phyloP scores from a whole-genome alignment of 1,140 invertebrate genomes.

The Papilio glaucus region DNA sequence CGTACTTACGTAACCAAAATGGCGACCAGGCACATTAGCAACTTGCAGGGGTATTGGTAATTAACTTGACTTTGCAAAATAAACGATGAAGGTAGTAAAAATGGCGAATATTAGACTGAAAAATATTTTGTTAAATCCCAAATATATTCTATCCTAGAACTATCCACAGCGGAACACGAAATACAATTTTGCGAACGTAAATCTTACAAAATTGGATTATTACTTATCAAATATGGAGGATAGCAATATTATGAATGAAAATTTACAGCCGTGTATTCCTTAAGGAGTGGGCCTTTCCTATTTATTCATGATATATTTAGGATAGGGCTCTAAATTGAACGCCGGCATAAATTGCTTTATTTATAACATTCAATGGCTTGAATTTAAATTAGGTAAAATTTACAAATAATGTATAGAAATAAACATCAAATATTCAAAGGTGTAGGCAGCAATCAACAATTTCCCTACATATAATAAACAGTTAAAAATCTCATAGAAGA shows the following conservation, averaged over 20 bases:
- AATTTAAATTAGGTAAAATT: not conserved
- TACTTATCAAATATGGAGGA: constrained; percentile 12
- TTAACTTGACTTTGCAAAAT: too few relatives aligned
- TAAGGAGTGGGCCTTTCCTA: not conserved
- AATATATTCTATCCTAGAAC: not conserved
- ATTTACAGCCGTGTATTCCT: constrained; percentile 14
- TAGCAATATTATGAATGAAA: constrained; percentile 16
- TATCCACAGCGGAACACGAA: not conserved
- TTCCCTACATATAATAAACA: too few relatives aligned
- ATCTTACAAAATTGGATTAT: constrained; percentile 21
- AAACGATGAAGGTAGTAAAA: too few relatives aligned
- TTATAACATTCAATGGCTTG: not conserved
- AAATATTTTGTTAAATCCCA: not conserved
- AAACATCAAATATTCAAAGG: too few relatives aligned
- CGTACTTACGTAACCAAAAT: too few relatives aligned
- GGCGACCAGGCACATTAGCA: too few relatives aligned
- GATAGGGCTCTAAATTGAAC: constrained; percentile 10
- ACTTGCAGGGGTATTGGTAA: too few relatives aligned
- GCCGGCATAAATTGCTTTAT: constrained; percentile 1
- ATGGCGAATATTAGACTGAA: too few relatives aligned
- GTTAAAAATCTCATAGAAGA: too few relatives aligned
- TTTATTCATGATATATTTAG: constrained; percentile 18
- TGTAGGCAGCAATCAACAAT: too few relatives aligned
- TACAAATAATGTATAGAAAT: not conserved
- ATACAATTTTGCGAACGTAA: constrained; percentile 19